phyloP scores from a whole-genome alignment of 1,140 invertebrate species.

The Drusus annulatus region DNA sequence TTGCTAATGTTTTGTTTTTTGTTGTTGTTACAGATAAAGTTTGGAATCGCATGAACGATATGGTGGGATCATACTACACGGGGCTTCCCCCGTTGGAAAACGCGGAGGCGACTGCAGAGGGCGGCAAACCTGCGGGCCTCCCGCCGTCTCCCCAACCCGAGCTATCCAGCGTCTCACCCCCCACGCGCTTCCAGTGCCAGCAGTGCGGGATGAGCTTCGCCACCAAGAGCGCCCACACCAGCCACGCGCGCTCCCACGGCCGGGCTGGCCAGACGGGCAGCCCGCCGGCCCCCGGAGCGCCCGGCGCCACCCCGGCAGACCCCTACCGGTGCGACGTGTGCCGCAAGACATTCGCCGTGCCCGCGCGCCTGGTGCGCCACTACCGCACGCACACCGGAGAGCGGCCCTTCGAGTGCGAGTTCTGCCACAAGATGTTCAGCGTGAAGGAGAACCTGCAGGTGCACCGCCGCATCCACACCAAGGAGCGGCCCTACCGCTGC shows the following conservation, averaged over 20 bases:
- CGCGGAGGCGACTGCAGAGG: constrained; percentile 53
- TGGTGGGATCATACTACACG: constrained; percentile 66
- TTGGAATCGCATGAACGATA: constrained; percentile 64
- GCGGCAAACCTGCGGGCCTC: constrained; percentile 43
- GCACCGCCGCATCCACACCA: constrained; percentile 92
- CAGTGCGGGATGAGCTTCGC: constrained; percentile 75
- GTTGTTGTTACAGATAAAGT: constrained; percentile 63
- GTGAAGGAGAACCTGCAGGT: constrained; percentile 94
- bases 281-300: constrained; percentile 60
- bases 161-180: constrained; percentile 66
- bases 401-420: constrained; percentile 90
- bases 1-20: constrained; percentile 46
- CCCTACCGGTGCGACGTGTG: constrained; percentile 93
- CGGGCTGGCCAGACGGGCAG: constrained; percentile 52
- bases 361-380: constrained; percentile 91
- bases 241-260: constrained; percentile 73
- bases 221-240: constrained; percentile 74
- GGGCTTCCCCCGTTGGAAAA: constrained; percentile 50
- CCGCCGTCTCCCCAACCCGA: constrained; percentile 58
- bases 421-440: constrained; percentile 92
- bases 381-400: constrained; percentile 93
- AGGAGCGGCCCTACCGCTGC: constrained; percentile 90
- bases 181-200: constrained; percentile 69
- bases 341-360: constrained; percentile 92
- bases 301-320: constrained; percentile 70